Conservation (phyloP, 2,113 vertebrate genomes). For the Okapia johnstoni region DNA sequence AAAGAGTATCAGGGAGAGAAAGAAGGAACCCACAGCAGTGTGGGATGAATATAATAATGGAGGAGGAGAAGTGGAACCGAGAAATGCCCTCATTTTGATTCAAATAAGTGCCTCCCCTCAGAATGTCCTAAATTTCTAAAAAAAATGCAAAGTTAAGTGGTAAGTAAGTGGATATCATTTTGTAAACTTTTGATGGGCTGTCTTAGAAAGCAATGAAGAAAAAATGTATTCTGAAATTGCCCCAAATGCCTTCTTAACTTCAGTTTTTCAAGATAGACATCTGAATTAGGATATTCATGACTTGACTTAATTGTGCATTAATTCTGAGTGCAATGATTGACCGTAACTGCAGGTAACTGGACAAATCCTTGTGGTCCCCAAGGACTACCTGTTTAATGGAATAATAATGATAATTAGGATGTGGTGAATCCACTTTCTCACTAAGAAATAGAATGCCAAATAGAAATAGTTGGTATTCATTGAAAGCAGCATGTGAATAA, state of each 20-base stretch:
- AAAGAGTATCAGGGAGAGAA: neutral
- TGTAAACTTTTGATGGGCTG: neutral
- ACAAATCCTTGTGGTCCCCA: constrained; percentile 2
- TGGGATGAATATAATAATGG: neutral
- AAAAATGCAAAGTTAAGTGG: neutral
- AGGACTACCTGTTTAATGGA: constrained; percentile 46
- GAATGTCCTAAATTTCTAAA: neutral
- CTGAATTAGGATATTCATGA: constrained; percentile 44
- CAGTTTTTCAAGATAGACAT: constrained; percentile 9
- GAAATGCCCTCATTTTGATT: neutral
- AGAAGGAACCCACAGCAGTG: neutral
- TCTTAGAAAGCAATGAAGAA: constrained; percentile 26
- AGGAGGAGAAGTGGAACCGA: neutral
- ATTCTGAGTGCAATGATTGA: constrained; percentile 25
- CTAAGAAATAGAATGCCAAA: constrained; percentile 31
- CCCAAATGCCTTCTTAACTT: neutral
- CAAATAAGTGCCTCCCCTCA: neutral
- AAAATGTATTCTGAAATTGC: constrained; percentile 1
- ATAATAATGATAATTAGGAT: constrained; percentile 53
- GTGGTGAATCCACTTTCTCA: constrained; percentile 32
- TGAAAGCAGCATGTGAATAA: constrained; percentile 61
- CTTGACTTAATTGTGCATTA: constrained; percentile 35
- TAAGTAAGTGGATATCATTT: constrained; percentile 1
- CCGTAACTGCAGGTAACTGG: constrained; percentile 26
- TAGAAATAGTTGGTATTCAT: constrained; percentile 58